Base-by-base conservation (phyloP, 2,113 vertebrate species). In the Paralichthys olivaceus region DNA sequence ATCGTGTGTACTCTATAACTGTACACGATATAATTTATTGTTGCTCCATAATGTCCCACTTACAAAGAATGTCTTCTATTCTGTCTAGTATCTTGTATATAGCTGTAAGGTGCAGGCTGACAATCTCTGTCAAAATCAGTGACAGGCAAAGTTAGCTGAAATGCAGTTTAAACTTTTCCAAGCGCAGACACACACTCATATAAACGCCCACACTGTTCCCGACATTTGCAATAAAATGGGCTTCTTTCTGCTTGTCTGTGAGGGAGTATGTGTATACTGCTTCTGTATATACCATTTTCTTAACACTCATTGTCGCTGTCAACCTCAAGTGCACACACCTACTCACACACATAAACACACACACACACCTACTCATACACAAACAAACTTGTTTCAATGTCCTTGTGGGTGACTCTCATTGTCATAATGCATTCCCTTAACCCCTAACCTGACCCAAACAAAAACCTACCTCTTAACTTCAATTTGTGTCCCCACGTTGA, bases 111-210 rank as follows among this genome's bases (percentile, higher is more conserved):
- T 63, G 49, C 72, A 80, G 26, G 40, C 82, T 59, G 47, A 57
- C 65, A 58, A n/a, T 83, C 45, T 75, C 20, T 54, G 26, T 71
- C 59, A 66, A 17, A 62, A 81, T 69, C 51, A 53, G n/a, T 68
- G 37, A 59, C 62, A 61, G 70, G 62, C 43, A 61, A 81, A 79
- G 76, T 62, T 66, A 72, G 73, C 34, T 67, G 56, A 81, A 86
- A 77, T 63, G 57, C 84, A 87, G 82, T 85, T 57, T 70, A 68
- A 68, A 74, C 51, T 84, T 81, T 85, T 69, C 15, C 59, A 28
- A 37, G 23, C 25, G 1, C 55, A 28, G 1, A 26, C 53, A 45
- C 8, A 80, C 29, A 75, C 53, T 43, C 57, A 69, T 20, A 20
- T 53, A 61, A 8, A 61, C 34, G 20, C 25, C 37, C 51, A 68